Conservation (phyloP, 2,888 invertebrate genomes). For the Hetaerina titia region DNA sequence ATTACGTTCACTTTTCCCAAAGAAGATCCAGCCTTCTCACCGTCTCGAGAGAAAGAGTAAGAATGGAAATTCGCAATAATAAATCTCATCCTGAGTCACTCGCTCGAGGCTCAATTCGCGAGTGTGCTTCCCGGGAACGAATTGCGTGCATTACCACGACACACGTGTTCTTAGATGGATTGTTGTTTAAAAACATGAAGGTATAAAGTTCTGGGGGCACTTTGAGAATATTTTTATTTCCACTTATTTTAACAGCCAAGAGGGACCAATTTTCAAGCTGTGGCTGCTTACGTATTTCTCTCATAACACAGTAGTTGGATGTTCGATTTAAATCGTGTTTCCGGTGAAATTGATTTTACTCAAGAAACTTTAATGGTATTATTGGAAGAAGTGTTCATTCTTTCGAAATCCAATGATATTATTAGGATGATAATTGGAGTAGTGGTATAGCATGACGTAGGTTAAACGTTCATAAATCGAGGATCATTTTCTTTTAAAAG, state of each 20-base stretch:
- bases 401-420: too few relatives aligned
- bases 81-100: not conserved
- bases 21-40: slow-evolving; percentile 30
- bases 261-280: not conserved
- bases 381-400: too few relatives aligned
- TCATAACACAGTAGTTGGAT: too few relatives aligned
- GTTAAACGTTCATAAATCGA: too few relatives aligned
- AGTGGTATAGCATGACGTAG: too few relatives aligned
- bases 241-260: too few relatives aligned
- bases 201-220: not conserved
- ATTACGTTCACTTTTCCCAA: slow-evolving; percentile 36
- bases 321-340: too few relatives aligned
- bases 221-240: too few relatives aligned
- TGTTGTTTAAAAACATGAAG: not conserved
- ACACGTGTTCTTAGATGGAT: not conserved
- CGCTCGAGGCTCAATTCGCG: not conserved
- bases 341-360: too few relatives aligned
- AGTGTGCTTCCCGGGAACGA: not conserved
- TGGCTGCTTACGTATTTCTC: not conserved
- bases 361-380: too few relatives aligned
- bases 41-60: not conserved
- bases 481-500: too few relatives aligned
- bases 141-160: not conserved
- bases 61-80: not conserved
- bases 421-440: too few relatives aligned